A percentile compares a stretch with the other conserved stretches of the same genome.
These are phyloP conservation scores for Pollenia griseotomentosa DNA, from an alignment of 2,888 invertebrate genomes.

Conservation along the genomic window DNA sequence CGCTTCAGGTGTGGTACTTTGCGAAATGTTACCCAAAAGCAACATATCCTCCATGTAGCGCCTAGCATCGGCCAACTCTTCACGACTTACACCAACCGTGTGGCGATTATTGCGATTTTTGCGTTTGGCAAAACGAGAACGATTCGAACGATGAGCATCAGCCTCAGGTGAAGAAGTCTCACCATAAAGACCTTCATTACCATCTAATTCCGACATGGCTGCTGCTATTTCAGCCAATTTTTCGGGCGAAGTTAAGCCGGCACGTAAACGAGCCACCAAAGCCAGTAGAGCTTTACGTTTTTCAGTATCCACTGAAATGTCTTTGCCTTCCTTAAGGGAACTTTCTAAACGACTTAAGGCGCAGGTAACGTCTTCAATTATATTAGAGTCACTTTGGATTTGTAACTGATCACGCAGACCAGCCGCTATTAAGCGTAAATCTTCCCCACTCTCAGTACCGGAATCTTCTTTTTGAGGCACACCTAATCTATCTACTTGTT, in stretches of 20 bases:
- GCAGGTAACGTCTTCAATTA: slow-evolving; percentile 90
- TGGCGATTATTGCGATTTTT: slow-evolving; percentile 89
- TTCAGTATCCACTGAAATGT: slow-evolving; percentile 84
- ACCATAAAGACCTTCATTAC: slow-evolving; percentile 65
- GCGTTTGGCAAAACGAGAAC: slow-evolving; percentile 85
- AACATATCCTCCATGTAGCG: slow-evolving; percentile 89
- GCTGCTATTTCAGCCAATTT: slow-evolving; percentile 78
- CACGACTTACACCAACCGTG: slow-evolving; percentile 92
- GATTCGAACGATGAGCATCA: slow-evolving; percentile 81
- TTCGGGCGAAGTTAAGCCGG: slow-evolving; percentile 84
- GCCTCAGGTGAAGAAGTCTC: slow-evolving; percentile 80
- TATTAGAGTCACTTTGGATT: slow-evolving; percentile 86
- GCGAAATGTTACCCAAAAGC: slow-evolving; percentile 82
- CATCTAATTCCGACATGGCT: slow-evolving; percentile 69
- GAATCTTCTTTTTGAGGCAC: slow-evolving; percentile 86
- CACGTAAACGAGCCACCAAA: slow-evolving; percentile 89
- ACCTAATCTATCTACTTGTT: slow-evolving; percentile 78
- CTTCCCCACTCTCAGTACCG: slow-evolving; percentile 89
- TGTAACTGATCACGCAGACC: slow-evolving; percentile 85
- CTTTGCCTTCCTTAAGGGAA: slow-evolving; percentile 87
- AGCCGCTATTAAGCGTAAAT: slow-evolving; percentile 86
- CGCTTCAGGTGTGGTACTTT: slow-evolving; percentile 77
- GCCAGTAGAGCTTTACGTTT: slow-evolving; percentile 87
- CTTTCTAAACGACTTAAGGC: slow-evolving; percentile 90
- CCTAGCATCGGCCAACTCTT: slow-evolving; percentile 92